Percentiles rank a stretch among this genome's conserved stretches.
phyloP scores from a whole-genome alignment of 2,888 invertebrate genomes.

The Notocelia uddmanniana region DNA sequence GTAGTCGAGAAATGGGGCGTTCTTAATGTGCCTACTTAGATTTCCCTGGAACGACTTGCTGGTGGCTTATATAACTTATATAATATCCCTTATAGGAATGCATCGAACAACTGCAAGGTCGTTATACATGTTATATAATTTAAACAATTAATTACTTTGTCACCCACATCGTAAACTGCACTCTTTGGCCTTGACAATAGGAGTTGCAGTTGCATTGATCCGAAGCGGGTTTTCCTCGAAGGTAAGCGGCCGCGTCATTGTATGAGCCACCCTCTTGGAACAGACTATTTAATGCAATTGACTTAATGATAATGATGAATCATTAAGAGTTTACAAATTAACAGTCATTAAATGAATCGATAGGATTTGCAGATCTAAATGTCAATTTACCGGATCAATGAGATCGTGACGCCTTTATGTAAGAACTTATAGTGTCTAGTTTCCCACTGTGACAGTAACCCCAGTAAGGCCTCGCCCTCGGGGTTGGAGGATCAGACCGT shows the following conservation, averaged over 20 bases:
- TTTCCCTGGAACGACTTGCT: conserved; percentile 14
- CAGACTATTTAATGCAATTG: conserved; percentile 53
- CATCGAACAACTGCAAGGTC: conserved; percentile 46
- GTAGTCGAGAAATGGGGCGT: too few species aligned
- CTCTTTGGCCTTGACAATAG: conserved; percentile 50
- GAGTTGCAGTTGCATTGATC: conserved; percentile 51
- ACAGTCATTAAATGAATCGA: neutral
- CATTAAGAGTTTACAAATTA: conserved; percentile 6
- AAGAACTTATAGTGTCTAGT: too few species aligned
- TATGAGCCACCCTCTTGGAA: conserved; percentile 61
- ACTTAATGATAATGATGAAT: conserved; percentile 25
- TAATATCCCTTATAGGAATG: conserved; percentile 31
- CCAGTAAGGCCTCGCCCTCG: too few species aligned
- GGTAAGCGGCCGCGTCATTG: conserved; percentile 72
- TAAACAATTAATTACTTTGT: conserved; percentile 55
- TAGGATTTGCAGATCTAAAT: neutral
- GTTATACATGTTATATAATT: conserved; percentile 14
- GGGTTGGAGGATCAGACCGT: too few species aligned
- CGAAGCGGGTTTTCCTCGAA: conserved; percentile 70
- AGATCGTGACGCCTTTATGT: neutral
- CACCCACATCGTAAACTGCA: conserved; percentile 49
- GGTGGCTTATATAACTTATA: too few species aligned
- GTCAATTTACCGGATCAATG: neutral
- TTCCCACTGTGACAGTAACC: too few species aligned
- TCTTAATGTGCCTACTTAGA: neutral